Percentiles rank a stretch among this genome's conserved stretches.
phyloP scores from a whole-genome alignment of 1,140 invertebrate species.

The Aphelinus atriplicis region DNA sequence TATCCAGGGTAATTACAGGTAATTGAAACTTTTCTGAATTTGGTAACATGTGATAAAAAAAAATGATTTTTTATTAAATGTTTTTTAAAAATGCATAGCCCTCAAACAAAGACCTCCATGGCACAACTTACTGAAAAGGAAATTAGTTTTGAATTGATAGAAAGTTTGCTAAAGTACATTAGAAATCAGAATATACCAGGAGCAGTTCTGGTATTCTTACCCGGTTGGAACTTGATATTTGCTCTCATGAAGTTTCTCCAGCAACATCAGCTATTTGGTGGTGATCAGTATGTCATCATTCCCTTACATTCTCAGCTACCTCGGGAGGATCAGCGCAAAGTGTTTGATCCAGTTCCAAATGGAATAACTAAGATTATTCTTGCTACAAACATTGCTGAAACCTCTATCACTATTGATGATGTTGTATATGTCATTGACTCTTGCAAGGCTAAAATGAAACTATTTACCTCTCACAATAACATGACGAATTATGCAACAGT shows the following conservation, averaged over 20 bases:
- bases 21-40: neutral
- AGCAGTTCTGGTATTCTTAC: slow-evolving; percentile 90
- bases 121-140: slow-evolving; percentile 86
- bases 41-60: neutral
- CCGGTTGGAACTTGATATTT: slow-evolving; percentile 96
- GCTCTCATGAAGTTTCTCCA: slow-evolving; percentile 87
- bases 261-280: slow-evolving; percentile 80
- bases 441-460: slow-evolving; percentile 94
- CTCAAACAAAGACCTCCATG: slow-evolving; percentile 78
- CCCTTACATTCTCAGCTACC: slow-evolving; percentile 92
- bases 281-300: slow-evolving; percentile 75
- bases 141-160: slow-evolving; percentile 91
- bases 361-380: slow-evolving; percentile 86
- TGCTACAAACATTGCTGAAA: slow-evolving; percentile 93
- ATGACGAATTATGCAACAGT: slow-evolving; percentile 95
- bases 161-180: slow-evolving; percentile 83
- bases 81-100: slow-evolving; percentile 28
- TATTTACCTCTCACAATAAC: slow-evolving; percentile 95
- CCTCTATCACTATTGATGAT: slow-evolving; percentile 96
- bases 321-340: slow-evolving; percentile 87
- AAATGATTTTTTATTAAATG: neutral
- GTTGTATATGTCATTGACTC: slow-evolving; percentile 96
- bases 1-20: slow-evolving; percentile 53
- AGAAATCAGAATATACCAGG: slow-evolving; percentile 77
- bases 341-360: slow-evolving; percentile 81